Percentiles rank a stretch among this genome's conserved stretches.
Evolutionary conservation across 1,140 invertebrate genomes (phyloP).

Genomic region (Pogonus chalceus): DNA sequence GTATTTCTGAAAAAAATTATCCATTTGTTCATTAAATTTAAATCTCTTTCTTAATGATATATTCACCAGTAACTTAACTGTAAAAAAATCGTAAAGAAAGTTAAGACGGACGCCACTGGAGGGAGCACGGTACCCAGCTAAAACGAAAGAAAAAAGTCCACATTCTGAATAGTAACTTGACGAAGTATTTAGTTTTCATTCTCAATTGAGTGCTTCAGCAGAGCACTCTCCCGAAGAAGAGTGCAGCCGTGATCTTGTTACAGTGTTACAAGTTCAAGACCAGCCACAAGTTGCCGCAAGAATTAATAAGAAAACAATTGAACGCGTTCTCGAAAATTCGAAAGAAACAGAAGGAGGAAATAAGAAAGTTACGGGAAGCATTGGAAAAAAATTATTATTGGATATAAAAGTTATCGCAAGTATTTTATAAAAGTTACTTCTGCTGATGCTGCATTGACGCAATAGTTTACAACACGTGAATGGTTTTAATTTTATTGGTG

Average conservation of each 20-base stretch:
- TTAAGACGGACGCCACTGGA: not conserved
- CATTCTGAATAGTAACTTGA: not conserved
- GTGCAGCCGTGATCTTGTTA: not conserved
- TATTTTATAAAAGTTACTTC: too few relatives aligned
- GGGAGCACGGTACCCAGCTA: not conserved
- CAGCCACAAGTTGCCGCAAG: not conserved
- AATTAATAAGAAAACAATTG: not conserved
- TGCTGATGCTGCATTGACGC: too few relatives aligned
- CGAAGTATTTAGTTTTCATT: constrained; percentile 5
- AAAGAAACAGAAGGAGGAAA: too few relatives aligned
- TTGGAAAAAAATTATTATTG: too few relatives aligned
- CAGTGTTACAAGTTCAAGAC: not conserved
- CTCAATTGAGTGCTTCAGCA: not conserved
- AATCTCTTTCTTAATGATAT: too few relatives aligned
- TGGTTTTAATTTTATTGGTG: too few relatives aligned
- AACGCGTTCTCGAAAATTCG: not conserved
- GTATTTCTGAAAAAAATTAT: not conserved
- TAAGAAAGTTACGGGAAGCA: too few relatives aligned
- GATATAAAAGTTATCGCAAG: too few relatives aligned
- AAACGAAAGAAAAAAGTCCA: not conserved
- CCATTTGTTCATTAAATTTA: too few relatives aligned
- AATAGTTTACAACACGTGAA: too few relatives aligned
- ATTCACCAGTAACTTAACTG: not conserved
- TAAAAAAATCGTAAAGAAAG: not conserved
- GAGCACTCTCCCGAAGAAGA: not conserved